Evolutionary conservation across 2,888 invertebrate species (phyloP), one percentile per base, ranked within the genome.

Genomic region (Scrobipalpa atriplicella): DNA sequence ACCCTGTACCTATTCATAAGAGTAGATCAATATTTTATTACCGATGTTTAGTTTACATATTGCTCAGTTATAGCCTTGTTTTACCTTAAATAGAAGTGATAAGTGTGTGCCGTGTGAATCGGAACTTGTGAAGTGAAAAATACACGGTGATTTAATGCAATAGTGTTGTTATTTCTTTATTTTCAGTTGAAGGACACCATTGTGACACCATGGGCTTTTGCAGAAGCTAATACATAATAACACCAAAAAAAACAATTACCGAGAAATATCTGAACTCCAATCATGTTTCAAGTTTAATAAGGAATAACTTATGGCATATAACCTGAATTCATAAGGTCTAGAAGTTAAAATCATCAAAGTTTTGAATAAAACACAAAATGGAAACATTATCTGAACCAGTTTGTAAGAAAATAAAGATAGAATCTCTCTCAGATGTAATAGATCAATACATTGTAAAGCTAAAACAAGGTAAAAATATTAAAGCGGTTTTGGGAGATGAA

Each of bases 401-500:
- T 0, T 18, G 63, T 3, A 89, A 90, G 75, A 86, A 79, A 70
- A 39, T 71, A 2, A 87, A 84, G 77, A 74, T 71, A 61, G 60
- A 56, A 39, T 64, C 69, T 67, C 16, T 64, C 2, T 29, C 1
- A 71, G 76, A 66, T 51, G 70, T 72, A n/a, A 75, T 87, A 64
- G 80, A 83, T 3, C 70, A 73, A 13, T 80, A 81, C 9, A 82
- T 84, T 36, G 51, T 78, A 9, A 78, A 75, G 38, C 70, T 92
- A 21, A 75, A 69, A 19, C 69, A 70, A 8, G n/a, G n/a, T n/a
- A 82, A 83, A n/a, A n/a, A n/a, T n/a, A n/a, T n/a, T n/a, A 85
- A 82, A 72, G 93, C 95, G 0, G 86, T 96, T 11, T 73, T 96
- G 9, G 84, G 93, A 11, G 89, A 94, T 64, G 94, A 94, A 36